Evolutionary conservation across 2,797 vertebrate species (phyloP), one percentile per base, ranked within the genome.

Genomic region (Luscinia megarhynchos): DNA sequence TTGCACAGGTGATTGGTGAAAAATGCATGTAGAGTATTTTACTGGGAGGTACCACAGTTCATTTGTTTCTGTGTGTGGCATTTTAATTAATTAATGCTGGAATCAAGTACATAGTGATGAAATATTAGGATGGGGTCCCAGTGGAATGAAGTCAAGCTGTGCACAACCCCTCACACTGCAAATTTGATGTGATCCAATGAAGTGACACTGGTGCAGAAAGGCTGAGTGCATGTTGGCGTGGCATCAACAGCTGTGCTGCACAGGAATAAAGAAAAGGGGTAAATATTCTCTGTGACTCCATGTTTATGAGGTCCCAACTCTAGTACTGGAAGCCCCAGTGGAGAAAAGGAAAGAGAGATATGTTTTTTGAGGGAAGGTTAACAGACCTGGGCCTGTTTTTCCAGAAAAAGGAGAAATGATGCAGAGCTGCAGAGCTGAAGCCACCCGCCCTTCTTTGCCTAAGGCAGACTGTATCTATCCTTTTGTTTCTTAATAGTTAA

Each of bases 121-220:
- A 88, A 83, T 58, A 76, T 46, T 24, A 32, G 70, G 6, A 67
- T 64, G 29, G 20, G 1, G 4, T 34, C 9, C 9, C 19, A 77
- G 3, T 59, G n/a, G 48, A 81, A 73, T 29, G 8, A 72, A 80
- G 30, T 43, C 66, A 54, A 66, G 54, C 22, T 43, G 29, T 61
- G 30, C 22, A 51, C 46, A 57, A 3, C 24, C 12, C 4, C 29
- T 53, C 18, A 26, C 6, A 3, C 2, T 51, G 40, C 22, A 62
- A 61, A 69, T 36, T 10, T 54, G 17, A 51, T 0, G 0, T 21
- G 9, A 73, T 20, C 7, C 43, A 41, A 17, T 20, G 48, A 51
- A 63, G 8, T 20, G 22, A 59, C 32, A 12, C 9, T 24, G 34
- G 5, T 38, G 16, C 24, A 81, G 61, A 68, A 61, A 36, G 69